Base-by-base conservation (phyloP, 2,888 invertebrate genomes). In the Pristionchus fissidentatus region DNA sequence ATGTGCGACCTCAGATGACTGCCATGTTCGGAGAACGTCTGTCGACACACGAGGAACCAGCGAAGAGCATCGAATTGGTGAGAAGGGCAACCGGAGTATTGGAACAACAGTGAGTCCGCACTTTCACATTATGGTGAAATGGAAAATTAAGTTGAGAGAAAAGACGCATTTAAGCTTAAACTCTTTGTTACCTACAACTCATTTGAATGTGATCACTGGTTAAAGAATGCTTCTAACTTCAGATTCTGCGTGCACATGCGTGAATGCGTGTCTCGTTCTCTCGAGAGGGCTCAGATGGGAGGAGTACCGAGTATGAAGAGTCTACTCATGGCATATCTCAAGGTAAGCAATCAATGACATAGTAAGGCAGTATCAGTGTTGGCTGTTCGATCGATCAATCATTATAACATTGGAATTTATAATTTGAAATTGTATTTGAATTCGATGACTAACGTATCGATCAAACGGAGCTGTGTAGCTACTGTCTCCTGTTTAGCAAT, bases 271-370 rank as follows among this genome's bases (percentile, higher is more conserved):
- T 88, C 91, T 15, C 84, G 87, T 5, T 91, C 89, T 83, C 84
- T 90, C 75, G 88, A 87, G 83, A 60, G 82, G 10, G 92, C 92
- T 0, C 85, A 89, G 62, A 83, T 91, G 75, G 92, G 92, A 38
- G 92, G 92, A n/a, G 78, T 91, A 19, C 92, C 92, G 3, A 90
- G 91, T 8, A 88, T 88, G 3, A 60, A 87, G 22, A 86, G 89
- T 22, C 86, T 91, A 32, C 88, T 92, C 15, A 86, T 87, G n/a
- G 92, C 91, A 1, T 92, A 85, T 83, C 83, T 92, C 84, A 92
- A 92, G 66, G 90, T 90, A 29, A 15, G n/a, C 13, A n/a, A 26
- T 15, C 60, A 15, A 26, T n/a, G 49, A 13, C 49, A 13, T n/a
- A n/a, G n/a, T n/a, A n/a, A n/a, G n/a, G n/a, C n/a, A n/a, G n/a